Evolutionary conservation across 1,140 invertebrate genomes (phyloP).

Genomic region (Plectrocnemia conspersa): DNA sequence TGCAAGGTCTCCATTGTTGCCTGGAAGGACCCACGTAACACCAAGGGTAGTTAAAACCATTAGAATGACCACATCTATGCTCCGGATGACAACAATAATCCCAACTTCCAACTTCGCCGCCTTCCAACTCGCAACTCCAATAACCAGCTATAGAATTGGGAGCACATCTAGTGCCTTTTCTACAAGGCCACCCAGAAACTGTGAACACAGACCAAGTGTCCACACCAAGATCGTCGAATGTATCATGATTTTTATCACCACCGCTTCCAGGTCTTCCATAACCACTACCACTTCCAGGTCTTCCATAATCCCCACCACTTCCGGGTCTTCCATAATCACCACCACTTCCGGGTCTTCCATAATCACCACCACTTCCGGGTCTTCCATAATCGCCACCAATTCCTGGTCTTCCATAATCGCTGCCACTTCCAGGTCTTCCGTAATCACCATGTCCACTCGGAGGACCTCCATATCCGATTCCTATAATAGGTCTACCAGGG

Average conservation of each 20-base stretch:
- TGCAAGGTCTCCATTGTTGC: slow-evolving; percentile 79
- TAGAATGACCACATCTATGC: slow-evolving; percentile 74
- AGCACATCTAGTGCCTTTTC: slow-evolving; percentile 62
- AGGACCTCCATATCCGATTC: slow-evolving; percentile 2
- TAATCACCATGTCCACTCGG: slow-evolving; percentile 9
- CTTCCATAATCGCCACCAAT: not conserved
- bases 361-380: slow-evolving; percentile 11
- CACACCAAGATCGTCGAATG: slow-evolving; percentile 35
- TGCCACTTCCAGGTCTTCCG: slow-evolving; percentile 7
- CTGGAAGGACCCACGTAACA: slow-evolving; percentile 68
- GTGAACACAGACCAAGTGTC: slow-evolving; percentile 67
- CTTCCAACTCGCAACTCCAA: slow-evolving; percentile 73
- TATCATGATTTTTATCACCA: not conserved
- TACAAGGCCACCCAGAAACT: slow-evolving; percentile 71
- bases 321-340: not conserved
- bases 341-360: slow-evolving; percentile 4
- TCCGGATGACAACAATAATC: slow-evolving; percentile 77
- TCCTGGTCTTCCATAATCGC: not conserved
- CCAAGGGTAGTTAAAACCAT: slow-evolving; percentile 73
- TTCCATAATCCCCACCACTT: too few species aligned
- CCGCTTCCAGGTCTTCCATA: slow-evolving; percentile 10
- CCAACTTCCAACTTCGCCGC: slow-evolving; percentile 63
- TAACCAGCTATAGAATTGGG: slow-evolving; percentile 68
- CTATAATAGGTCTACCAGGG: not conserved
- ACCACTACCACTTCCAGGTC: slow-evolving; percentile 2